Evolutionary conservation across 2,797 vertebrate genomes (phyloP).

Genomic region (Pseudochirops corinnae): DNA sequence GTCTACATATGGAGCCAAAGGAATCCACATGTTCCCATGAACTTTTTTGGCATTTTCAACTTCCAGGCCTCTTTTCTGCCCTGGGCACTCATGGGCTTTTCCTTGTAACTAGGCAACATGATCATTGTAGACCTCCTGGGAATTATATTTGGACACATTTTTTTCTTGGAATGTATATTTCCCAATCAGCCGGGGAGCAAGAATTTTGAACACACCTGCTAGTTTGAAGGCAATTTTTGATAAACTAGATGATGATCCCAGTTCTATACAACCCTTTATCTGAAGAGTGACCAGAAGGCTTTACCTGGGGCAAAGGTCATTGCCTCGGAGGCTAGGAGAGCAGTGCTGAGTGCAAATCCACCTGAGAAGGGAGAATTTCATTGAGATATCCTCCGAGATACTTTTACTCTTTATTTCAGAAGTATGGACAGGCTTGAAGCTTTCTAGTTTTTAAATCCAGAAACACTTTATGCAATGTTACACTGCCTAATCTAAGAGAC

Average conservation of each 20-base stretch:
- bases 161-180: constrained; percentile 98
- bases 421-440: constrained; percentile 70
- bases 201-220: constrained; percentile 94
- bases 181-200: constrained; percentile 97
- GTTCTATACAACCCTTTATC: constrained; percentile 94
- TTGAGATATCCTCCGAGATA: constrained; percentile 63
- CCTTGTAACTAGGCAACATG: constrained; percentile 96
- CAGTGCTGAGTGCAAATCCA: constrained; percentile 55
- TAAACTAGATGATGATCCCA: constrained; percentile 94
- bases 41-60: constrained; percentile 98
- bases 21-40: constrained; percentile 98
- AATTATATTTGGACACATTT: constrained; percentile 98
- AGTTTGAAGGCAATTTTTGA: constrained; percentile 98
- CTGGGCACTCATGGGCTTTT: constrained; percentile 99
- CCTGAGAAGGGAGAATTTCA: constrained; percentile 69
- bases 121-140: constrained; percentile 98
- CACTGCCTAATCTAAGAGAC: constrained; percentile 76
- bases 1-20: constrained; percentile 98
- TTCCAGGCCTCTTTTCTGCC: constrained; percentile 98
- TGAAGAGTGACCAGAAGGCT: constrained; percentile 95
- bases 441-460: constrained; percentile 76
- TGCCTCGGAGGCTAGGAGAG: constrained; percentile 90
- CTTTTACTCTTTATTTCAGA: constrained; percentile 63
- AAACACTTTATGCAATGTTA: constrained; percentile 85
- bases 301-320: constrained; percentile 96